Conservation (phyloP, 2,888 invertebrate species). For the Onchidella celtica region DNA sequence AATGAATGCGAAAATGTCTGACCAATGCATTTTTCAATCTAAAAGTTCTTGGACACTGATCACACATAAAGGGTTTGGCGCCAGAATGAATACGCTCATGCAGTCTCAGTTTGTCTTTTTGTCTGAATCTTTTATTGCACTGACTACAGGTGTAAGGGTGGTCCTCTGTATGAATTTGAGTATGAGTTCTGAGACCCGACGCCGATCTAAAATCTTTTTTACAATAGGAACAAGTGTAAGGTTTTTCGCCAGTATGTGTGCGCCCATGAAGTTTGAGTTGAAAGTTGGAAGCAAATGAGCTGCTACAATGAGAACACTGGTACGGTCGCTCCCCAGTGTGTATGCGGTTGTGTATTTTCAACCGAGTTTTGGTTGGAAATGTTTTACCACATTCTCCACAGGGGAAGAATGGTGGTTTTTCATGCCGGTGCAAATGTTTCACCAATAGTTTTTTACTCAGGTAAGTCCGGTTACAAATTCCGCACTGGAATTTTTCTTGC, state of each 20-base stretch:
- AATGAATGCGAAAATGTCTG: constrained; percentile 28
- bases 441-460: background rate
- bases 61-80: constrained; percentile 24
- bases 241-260: constrained; percentile 26
- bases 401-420: background rate
- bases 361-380: constrained; percentile 8
- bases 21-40: constrained; percentile 1
- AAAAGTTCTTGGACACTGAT: constrained; percentile 19
- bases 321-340: constrained; percentile 27
- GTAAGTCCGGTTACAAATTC: constrained; percentile 13
- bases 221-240: constrained; percentile 19
- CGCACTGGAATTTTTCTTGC: background rate
- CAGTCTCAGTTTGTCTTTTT: constrained; percentile 20
- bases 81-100: constrained; percentile 33
- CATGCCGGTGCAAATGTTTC: constrained; percentile 2
- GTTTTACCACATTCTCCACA: constrained; percentile 16
- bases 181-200: constrained; percentile 10
- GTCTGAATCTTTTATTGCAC: constrained; percentile 25
- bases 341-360: constrained; percentile 8
- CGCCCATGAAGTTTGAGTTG: constrained; percentile 17
- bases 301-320: background rate
- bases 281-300: constrained; percentile 6
- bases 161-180: constrained; percentile 8
- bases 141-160: background rate
- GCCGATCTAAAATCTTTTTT: constrained; percentile 16